Evolutionary conservation across 2,113 vertebrate species (phyloP), one percentile per base, ranked within the genome.

Genomic region (Pollachius pollachius): DNA sequence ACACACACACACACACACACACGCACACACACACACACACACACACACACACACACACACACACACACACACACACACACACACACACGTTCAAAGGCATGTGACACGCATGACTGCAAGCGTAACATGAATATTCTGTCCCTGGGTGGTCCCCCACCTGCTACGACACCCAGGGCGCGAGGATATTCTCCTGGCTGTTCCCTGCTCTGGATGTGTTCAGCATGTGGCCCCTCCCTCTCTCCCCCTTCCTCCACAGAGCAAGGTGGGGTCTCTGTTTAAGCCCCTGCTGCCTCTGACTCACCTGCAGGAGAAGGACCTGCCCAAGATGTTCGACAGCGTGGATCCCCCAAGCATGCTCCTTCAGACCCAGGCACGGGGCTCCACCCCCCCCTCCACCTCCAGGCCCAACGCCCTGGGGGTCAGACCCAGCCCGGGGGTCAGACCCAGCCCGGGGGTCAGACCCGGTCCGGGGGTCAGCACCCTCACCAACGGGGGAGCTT

Each of bases 401-500:
- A 89, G 93, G 18, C 91, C 92, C 12, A 92, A 92, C 60, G 71
- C 67, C n/a, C 76, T 92, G 91, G 41, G 11, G 41, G 79, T 79
- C 89, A 90, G 73, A 81, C 94, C 95, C 67, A 94, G 93, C 79
- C 91, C 93, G 41, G 41, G 41, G 41, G 41, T 48, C 0, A 90
- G 92, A 34, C 30, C 30, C 6, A 4, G 30, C n/a, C 76, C 92
- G 91, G 41, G 41, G 41, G 79, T 79, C 89, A 90, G 73, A 81
- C 94, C 95, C 67, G 94, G 93, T 79, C 91, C 93, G 41, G 41
- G 41, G 41, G 41, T 48, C 0, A 90, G 92, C 30, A 94, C 95
- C 0, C 93, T 97, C 79, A 97, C 95, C 94, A 97, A 98, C 0
- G 95, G 96, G 0, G 94, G 94, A 4, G 83, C 94, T 0, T 1